Percentiles rank a stretch among this genome's conserved stretches.
Evolutionary conservation across 2,888 invertebrate genomes (phyloP).

Genomic region (Yponomeuta malinellus): DNA sequence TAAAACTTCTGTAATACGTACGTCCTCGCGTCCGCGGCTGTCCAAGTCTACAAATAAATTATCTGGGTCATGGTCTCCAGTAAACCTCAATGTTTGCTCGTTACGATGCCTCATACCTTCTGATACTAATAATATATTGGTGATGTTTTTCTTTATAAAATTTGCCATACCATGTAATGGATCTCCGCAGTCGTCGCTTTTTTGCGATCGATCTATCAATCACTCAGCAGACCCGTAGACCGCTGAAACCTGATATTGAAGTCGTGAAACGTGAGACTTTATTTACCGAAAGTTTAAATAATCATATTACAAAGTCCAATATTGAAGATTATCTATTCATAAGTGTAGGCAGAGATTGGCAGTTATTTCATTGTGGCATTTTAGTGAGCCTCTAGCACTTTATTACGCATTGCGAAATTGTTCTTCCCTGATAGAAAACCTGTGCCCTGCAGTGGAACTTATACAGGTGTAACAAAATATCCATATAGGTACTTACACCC

Average conservation of each 20-base stretch:
- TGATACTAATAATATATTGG: not conserved
- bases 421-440: too few relatives aligned
- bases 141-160: not conserved
- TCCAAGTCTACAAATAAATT: conserved; percentile 53
- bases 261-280: not conserved
- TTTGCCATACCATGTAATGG: not conserved
- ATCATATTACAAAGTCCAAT: not conserved
- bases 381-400: not conserved
- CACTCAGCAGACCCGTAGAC: not conserved
- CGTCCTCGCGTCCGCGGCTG: conserved; percentile 15
- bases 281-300: not conserved
- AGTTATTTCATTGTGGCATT: not conserved
- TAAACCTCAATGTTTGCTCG: conserved; percentile 39
- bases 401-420: too few relatives aligned
- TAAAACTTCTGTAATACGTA: not conserved
- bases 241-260: not conserved
- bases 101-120: conserved; percentile 8
- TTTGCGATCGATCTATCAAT: not conserved
- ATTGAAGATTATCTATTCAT: not conserved
- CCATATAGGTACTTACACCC: too few relatives aligned
- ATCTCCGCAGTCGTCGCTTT: not conserved
- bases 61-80: conserved; percentile 62
- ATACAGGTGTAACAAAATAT: too few relatives aligned
- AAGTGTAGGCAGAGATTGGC: not conserved
- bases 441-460: too few relatives aligned